Evolutionary conservation across 2,113 vertebrate species (phyloP).

Genomic region (Mionectes macconnelli): DNA sequence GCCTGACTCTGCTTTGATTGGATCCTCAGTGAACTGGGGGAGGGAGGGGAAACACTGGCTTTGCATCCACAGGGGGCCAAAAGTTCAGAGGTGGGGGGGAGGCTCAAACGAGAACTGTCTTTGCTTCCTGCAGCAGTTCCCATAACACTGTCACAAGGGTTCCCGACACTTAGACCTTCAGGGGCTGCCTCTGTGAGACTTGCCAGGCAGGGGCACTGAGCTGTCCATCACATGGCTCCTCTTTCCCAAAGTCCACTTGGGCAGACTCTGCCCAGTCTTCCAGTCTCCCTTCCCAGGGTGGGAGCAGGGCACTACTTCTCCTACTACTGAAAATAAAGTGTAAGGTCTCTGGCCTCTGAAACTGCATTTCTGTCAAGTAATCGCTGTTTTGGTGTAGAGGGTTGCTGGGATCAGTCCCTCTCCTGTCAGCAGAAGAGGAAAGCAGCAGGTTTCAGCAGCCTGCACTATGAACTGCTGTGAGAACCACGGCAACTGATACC

Average conservation of each 20-base stretch:
- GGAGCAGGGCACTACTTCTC: not conserved
- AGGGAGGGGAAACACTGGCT: not conserved
- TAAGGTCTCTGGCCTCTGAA: not conserved
- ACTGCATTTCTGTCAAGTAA: accelerated
- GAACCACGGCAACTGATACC: not conserved
- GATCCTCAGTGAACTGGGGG: accelerated
- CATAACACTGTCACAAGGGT: accelerated
- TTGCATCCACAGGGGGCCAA: not conserved
- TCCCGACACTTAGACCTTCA: accelerated
- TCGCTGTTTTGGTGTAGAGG: accelerated
- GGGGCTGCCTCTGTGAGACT: not conserved
- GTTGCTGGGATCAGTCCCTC: not conserved
- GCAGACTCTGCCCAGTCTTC: accelerated
- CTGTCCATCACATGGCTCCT: accelerated
- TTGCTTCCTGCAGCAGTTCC: not conserved
- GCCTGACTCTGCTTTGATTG: not conserved
- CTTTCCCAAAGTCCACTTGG: accelerated
- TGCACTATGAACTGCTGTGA: accelerated
- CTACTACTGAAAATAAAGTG: accelerated
- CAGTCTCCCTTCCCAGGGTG: accelerated
- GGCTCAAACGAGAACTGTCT: not conserved
- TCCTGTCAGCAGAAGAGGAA: not conserved
- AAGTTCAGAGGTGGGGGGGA: not conserved
- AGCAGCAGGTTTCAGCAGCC: not conserved
- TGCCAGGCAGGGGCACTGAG: not conserved